A percentile compares a stretch with the other conserved stretches of the same genome.
These are phyloP conservation scores for Octomys mimax DNA, from an alignment of 2,797 vertebrate species.

Conservation along the genomic window DNA sequence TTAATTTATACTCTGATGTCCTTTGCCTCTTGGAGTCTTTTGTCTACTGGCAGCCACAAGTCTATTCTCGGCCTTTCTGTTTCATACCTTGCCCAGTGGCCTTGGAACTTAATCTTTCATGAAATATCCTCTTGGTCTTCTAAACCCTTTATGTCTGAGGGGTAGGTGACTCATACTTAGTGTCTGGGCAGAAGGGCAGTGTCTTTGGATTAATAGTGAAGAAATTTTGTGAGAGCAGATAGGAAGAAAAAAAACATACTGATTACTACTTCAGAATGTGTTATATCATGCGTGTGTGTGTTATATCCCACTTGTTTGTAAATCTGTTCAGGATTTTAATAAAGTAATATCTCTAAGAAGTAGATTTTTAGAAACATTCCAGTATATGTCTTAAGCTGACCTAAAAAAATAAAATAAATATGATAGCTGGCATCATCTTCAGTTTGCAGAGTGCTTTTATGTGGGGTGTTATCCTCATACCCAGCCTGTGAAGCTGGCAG, in stretches of 20 bases:
- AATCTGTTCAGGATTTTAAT: conserved; percentile 41
- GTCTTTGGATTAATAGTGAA: neutral
- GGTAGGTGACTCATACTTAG: neutral
- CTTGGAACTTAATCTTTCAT: conserved; percentile 44
- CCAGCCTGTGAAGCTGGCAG: neutral
- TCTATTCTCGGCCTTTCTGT: neutral
- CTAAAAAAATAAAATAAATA: neutral
- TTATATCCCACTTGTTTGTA: conserved; percentile 2
- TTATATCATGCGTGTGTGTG: neutral
- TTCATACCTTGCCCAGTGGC: neutral
- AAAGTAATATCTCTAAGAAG: neutral
- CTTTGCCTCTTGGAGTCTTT: neutral
- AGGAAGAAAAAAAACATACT: neutral
- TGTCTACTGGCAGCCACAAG: neutral
- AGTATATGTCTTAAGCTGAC: neutral
- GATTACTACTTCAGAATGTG: neutral
- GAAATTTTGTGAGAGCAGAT: neutral
- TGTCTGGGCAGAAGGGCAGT: neutral
- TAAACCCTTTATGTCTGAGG: neutral
- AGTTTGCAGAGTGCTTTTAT: conserved; percentile 12
- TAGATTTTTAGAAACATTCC: neutral
- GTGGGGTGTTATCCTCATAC: neutral
- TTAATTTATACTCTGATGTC: neutral
- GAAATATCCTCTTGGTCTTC: conserved; percentile 17
- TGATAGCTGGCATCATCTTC: neutral